phyloP scores from a whole-genome alignment of 64 coral and sea anemone species.

The Astreopora myriophthalma region DNA sequence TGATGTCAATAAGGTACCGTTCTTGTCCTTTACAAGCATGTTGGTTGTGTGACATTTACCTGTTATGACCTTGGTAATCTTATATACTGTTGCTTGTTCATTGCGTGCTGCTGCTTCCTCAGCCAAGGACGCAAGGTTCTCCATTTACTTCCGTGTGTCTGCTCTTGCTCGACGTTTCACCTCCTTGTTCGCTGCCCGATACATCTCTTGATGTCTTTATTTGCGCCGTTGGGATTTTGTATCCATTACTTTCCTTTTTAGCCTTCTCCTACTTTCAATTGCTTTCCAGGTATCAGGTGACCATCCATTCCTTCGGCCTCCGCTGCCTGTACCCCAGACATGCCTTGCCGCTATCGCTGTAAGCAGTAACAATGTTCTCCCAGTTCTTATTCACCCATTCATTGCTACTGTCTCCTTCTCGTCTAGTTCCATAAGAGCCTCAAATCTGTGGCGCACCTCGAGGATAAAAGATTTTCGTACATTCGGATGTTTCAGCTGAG shows the following conservation, averaged over 20 bases:
- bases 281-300: not conserved
- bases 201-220: not conserved
- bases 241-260: constrained; percentile 8
- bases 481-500: not conserved
- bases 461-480: not conserved
- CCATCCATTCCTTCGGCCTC: not conserved
- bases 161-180: not conserved
- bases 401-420: not conserved
- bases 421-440: not conserved
- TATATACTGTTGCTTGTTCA: constrained; percentile 7
- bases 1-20: not conserved
- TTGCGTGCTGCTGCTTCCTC: not conserved
- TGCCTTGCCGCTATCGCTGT: not conserved
- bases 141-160: not conserved
- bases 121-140: not conserved
- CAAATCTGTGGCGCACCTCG: not conserved
- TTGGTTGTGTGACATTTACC: not conserved
- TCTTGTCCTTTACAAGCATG: constrained; percentile 16
- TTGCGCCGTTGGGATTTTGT: constrained; percentile 2
- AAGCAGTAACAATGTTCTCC: constrained; percentile 10
- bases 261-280: not conserved
- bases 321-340: not conserved
- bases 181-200: not conserved
- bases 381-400: constrained; percentile 1
- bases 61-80: not conserved